Conservation (phyloP, 2,113 vertebrate genomes). For the Otolemur garnettii region DNA sequence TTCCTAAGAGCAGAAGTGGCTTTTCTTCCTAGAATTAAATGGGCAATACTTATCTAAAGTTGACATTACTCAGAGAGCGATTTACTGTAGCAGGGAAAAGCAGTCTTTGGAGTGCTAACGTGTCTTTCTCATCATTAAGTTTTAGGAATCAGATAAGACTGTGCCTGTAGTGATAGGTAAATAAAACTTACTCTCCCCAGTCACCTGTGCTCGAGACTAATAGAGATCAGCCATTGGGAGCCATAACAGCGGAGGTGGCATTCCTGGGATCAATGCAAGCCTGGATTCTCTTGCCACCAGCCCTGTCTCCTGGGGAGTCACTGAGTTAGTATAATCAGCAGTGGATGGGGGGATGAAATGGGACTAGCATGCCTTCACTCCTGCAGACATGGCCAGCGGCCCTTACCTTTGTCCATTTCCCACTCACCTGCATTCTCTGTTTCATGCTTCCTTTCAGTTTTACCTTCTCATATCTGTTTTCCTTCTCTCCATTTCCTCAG, state of each 20-base stretch:
- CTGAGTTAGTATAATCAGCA: background rate
- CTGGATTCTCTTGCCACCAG: background rate
- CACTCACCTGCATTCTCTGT: background rate
- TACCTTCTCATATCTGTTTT: background rate
- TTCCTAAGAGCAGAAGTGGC: conserved; percentile 5
- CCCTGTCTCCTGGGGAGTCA: background rate
- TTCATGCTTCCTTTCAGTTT: background rate
- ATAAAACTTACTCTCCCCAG: background rate
- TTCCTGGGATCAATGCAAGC: background rate
- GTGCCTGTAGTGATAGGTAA: background rate
- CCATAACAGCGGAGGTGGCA: background rate
- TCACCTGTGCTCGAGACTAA: fast-evolving
- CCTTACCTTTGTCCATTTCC: background rate
- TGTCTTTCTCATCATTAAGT: background rate
- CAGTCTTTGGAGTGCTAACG: background rate
- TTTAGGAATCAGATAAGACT: conserved; percentile 12
- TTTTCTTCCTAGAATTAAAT: conserved; percentile 27
- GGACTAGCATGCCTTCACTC: fast-evolving
- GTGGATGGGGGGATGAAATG: background rate
- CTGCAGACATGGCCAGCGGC: fast-evolving
- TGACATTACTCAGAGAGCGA: background rate
- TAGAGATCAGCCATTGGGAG: background rate
- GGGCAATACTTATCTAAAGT: conserved; percentile 47
- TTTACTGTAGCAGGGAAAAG: background rate
- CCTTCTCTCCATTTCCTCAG: background rate